These are phyloP conservation scores for Pelodiscus sinensis DNA, from an alignment of 2,113 vertebrate genomes.

Conservation along the genomic window DNA sequence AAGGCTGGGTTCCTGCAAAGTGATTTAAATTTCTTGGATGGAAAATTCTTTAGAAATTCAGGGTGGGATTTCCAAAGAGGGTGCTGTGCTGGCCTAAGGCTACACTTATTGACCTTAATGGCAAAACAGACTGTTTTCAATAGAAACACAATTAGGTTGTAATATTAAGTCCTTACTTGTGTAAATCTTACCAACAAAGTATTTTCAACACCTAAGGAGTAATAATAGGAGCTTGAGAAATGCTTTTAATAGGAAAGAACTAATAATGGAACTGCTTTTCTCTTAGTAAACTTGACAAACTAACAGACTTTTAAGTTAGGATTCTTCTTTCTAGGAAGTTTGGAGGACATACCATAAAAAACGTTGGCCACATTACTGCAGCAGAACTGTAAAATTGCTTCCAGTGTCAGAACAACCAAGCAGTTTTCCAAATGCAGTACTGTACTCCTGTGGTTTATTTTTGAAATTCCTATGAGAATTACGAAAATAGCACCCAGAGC, in stretches of 20 bases:
- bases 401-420: not conserved
- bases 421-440: not conserved
- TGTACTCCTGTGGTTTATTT: not conserved
- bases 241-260: not conserved
- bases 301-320: not conserved
- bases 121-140: not conserved
- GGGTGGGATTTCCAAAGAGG: not conserved
- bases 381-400: not conserved
- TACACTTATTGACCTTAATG: not conserved
- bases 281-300: not conserved
- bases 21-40: not conserved
- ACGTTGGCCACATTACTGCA: not conserved
- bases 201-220: not conserved
- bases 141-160: not conserved
- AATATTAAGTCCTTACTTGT: not conserved
- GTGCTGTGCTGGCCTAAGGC: not conserved
- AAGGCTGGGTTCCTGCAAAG: not conserved
- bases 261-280: not conserved
- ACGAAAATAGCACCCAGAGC: not conserved
- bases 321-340: not conserved
- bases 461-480: not conserved
- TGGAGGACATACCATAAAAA: not conserved
- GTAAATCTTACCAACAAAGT: not conserved
- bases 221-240: not conserved
- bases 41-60: not conserved